Evolutionary conservation across 2,797 vertebrate species (phyloP).

Genomic region (Somateria mollissima): DNA sequence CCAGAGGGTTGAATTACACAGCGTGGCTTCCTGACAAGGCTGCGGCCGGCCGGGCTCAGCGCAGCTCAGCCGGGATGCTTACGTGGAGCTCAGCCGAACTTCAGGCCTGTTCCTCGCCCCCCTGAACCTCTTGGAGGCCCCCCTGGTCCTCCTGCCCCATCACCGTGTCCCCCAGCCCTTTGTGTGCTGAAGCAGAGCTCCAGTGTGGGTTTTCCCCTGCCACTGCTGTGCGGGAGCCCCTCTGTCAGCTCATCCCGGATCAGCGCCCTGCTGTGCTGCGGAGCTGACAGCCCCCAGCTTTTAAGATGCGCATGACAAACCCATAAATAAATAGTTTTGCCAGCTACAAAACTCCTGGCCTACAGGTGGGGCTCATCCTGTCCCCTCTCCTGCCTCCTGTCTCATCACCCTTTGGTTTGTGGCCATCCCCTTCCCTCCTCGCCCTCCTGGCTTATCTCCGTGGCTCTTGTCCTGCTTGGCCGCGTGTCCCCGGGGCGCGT

Average conservation of each 20-base stretch:
- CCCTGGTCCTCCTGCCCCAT: neutral
- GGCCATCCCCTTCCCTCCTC: neutral
- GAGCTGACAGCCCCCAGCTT: neutral
- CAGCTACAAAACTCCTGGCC: neutral
- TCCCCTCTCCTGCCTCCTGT: constrained; percentile 14
- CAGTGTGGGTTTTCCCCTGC: neutral
- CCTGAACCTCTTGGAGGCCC: neutral
- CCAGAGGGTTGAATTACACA: neutral
- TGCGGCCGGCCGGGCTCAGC: neutral
- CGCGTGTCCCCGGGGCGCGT: rapidly evolving
- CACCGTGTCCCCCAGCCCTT: neutral
- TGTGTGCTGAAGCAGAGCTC: neutral
- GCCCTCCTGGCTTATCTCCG: neutral
- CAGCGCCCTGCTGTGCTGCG: neutral
- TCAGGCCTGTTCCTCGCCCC: neutral
- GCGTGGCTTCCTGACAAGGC: neutral
- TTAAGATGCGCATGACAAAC: neutral
- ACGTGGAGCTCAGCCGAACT: neutral
- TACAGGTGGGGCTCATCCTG: neutral
- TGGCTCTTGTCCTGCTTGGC: neutral
- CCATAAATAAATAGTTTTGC: neutral
- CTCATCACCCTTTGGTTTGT: neutral
- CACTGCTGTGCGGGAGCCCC: neutral
- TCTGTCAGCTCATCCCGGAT: neutral
- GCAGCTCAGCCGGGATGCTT: neutral